Base-by-base conservation (phyloP, 2,113 vertebrate species). In the Miniopterus natalensis region DNA sequence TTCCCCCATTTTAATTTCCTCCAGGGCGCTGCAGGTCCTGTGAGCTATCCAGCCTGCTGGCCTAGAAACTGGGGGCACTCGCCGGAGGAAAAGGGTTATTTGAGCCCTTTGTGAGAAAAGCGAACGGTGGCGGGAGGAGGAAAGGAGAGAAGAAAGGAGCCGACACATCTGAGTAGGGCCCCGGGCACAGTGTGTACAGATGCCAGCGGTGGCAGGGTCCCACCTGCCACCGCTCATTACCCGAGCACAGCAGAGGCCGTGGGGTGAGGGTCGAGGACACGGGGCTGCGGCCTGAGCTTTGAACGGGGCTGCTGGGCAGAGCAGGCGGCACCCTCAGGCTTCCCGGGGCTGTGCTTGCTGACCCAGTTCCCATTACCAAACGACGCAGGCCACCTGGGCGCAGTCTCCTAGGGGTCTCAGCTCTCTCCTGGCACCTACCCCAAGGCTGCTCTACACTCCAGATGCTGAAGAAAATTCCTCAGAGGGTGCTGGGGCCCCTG, bases 61-160 rank as follows among this genome's bases (percentile, higher is more conserved):
- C 92, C 95, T 92, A 94, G 80, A 98, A 96, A 94, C 92, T 57
- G 40, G 90, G 94, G 81, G 71, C 90, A 27, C 87, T 83, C 23
- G 2, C 59, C 88, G 73, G 59, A 36, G 59, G 87, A 87, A 77
- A 94, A 92, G 53, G 90, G 89, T 97, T 89, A 97, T 94, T 95
- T 92, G 94, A 95, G 71, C 84, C 1, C 55, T 92, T 95, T 36
- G 66, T 47, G 84, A 96, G 94, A 93, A 36, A 97, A 93, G 91
- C 6, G 63, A 92, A 96, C 84, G 42, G 59, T n/a, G 71, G 79
- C 93, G 83, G 87, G 20, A 84, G 81, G 84, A 88, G 75, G 84
- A 80, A 96, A 63, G 4, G 3, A 42, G 91, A 78, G 71, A 84
- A 93, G 81, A 94, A 84, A 88, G 78, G 83, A 81, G 63, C 90